phyloP scores from a whole-genome alignment of 2,113 vertebrate species.

The Marmota flaviventris region DNA sequence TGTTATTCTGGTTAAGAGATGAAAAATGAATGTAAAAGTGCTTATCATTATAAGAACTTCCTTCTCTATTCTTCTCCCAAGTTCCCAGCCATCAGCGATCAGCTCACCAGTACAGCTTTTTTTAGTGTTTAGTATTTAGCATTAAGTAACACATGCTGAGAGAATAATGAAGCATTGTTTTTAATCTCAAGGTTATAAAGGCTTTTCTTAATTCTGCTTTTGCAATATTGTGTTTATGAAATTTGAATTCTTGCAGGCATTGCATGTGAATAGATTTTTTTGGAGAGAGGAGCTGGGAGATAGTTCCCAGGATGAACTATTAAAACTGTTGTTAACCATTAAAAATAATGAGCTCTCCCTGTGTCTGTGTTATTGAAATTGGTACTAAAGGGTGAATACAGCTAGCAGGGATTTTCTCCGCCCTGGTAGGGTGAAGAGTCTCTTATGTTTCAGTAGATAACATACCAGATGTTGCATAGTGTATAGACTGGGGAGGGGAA shows the following conservation, averaged over 20 bases:
- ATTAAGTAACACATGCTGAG: conserved; percentile 49
- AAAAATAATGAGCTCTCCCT: conserved; percentile 53
- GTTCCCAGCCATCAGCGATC: neutral
- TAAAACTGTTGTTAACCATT: conserved; percentile 57
- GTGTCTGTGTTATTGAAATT: conserved; percentile 64
- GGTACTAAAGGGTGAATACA: conserved; percentile 47
- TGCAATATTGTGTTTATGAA: conserved; percentile 65
- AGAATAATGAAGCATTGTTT: conserved; percentile 52
- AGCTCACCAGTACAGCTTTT: neutral
- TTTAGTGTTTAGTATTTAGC: conserved; percentile 51
- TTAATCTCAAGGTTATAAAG: conserved; percentile 56
- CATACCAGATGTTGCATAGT: neutral
- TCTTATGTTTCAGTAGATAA: neutral
- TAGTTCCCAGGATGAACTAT: conserved; percentile 52
- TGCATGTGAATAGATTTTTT: neutral
- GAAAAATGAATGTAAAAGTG: conserved; percentile 51
- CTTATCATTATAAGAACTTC: conserved; percentile 43
- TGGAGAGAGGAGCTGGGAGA: neutral
- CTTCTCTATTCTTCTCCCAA: conserved; percentile 40
- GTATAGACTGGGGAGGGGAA: conserved; percentile 27
- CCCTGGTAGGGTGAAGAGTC: neutral
- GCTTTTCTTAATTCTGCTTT: conserved; percentile 61
- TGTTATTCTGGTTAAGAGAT: conserved; percentile 46
- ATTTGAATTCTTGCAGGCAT: conserved; percentile 41
- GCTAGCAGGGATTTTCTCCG: neutral